Base-by-base conservation (phyloP, 2,113 vertebrate species). In the Mola mola region DNA sequence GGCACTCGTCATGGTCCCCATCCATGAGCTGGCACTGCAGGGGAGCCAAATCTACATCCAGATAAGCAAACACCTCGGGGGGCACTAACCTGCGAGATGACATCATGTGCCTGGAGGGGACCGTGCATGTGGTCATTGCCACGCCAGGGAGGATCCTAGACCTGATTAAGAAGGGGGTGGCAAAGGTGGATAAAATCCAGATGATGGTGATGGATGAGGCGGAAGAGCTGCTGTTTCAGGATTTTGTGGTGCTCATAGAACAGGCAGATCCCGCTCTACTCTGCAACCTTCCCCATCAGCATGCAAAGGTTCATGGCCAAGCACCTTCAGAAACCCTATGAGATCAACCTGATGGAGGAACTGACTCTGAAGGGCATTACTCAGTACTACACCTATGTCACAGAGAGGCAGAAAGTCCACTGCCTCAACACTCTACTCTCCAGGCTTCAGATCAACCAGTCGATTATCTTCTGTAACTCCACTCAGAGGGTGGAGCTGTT, bases 151-250 rank as follows among this genome's bases (percentile, higher is more conserved):
- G 92, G 52, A 91, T 93, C 48, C 86, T 93, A 72, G 92, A 93
- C 76, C 75, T 93, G 60, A 92, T 93, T 43, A 92, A 91, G 68
- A 93, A 93, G 78, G 92, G 91, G 22, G 86, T 93, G 55, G 92
- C 92, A 34, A 93, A 91, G 77, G 90, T 93, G 73, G 89, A 90
- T 48, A 63, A 42, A 63, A 90, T 91, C 71, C 90, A 92, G 71
- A 91, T 93, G 81, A 88, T 93, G 88, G 91, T 93, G 78, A 93
- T 93, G 92, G 92, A 93, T 76, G 92, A 93, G 89, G 92, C 92
- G n/a, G 92, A 93, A 48, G 93, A 93, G 77, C 89, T 93, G 79
- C 89, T 93, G 69, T 93, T 92, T 85, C 92, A 92, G 87, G 92
- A 93, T 56, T 93, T 93, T 66, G 90, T 93, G 75, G 83, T 90